Evolutionary conservation across 1,140 invertebrate genomes (phyloP).

Genomic region (Aporrectodea caliginosa): DNA sequence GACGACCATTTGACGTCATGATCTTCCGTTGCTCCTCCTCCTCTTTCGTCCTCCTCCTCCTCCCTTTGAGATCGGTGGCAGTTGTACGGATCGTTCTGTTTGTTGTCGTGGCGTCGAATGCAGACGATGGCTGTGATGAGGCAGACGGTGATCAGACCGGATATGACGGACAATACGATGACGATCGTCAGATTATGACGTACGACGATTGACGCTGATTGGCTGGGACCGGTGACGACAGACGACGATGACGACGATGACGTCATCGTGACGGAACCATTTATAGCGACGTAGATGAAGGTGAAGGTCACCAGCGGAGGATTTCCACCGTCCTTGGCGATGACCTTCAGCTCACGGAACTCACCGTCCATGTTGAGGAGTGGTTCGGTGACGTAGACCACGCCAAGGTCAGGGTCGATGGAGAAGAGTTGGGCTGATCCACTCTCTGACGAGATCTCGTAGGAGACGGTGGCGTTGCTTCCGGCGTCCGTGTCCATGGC

Average conservation of each 20-base stretch:
- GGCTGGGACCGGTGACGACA: neutral
- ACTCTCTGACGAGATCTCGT: neutral
- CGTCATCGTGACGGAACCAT: neutral
- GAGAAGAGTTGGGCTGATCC: neutral
- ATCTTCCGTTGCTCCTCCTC: neutral
- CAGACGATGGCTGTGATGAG: conserved; percentile 24
- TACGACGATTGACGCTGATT: conserved; percentile 1
- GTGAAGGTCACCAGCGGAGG: neutral
- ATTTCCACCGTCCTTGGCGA: conserved; percentile 15
- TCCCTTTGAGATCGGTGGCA: neutral
- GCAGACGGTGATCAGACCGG: conserved; percentile 24
- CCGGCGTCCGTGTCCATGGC: conserved; percentile 87
- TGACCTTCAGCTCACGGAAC: conserved; percentile 8
- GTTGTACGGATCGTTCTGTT: neutral
- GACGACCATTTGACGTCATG: too few relatives aligned
- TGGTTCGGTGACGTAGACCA: neutral
- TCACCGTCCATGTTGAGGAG: neutral
- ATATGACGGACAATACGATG: conserved; percentile 25
- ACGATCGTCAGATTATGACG: conserved; percentile 30
- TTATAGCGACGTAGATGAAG: neutral
- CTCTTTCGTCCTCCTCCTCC: neutral
- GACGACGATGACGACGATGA: neutral
- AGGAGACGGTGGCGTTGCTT: conserved; percentile 63
- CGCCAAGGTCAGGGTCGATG: neutral
- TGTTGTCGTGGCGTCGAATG: neutral